Percentiles rank a stretch among this genome's conserved stretches.
Evolutionary conservation across 2,888 invertebrate species (phyloP).

Genomic region (Acholoe squamosa): DNA sequence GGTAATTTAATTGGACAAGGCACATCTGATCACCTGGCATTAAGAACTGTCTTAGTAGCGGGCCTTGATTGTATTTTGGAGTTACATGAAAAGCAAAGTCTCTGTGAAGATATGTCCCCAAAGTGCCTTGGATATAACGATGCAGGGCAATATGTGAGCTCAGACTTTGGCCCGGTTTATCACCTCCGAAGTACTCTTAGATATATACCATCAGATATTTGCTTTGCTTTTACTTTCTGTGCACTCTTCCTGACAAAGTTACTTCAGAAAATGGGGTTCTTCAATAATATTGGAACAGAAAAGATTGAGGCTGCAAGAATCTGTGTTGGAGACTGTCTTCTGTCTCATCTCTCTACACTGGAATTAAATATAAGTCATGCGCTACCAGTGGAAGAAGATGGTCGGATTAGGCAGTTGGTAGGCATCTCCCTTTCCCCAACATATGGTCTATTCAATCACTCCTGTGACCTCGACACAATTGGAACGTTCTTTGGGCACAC

Average conservation of each 20-base stretch:
- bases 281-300: conserved; percentile 63
- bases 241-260: conserved; percentile 79
- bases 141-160: conserved; percentile 74
- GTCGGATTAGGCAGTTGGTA: conserved; percentile 75
- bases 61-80: conserved; percentile 13
- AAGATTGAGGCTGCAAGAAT: not conserved
- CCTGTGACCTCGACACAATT: conserved; percentile 92
- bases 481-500: conserved; percentile 89
- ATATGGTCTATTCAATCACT: conserved; percentile 96
- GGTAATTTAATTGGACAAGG: conserved; percentile 66
- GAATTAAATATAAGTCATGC: conserved; percentile 85
- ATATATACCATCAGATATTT: no score
- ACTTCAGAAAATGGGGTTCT: conserved; percentile 73
- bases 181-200: conserved; percentile 89
- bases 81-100: no score
- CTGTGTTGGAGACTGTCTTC: conserved; percentile 87
- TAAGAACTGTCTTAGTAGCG: conserved; percentile 66
- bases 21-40: conserved; percentile 69
- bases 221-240: conserved; percentile 85
- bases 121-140: conserved; percentile 67
- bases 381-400: no score
- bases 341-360: conserved; percentile 86
- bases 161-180: conserved; percentile 87
- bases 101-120: not conserved
- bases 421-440: conserved; percentile 85